phyloP scores from a whole-genome alignment of 2,797 vertebrate species.

The Percopsis omiscomaycus region DNA sequence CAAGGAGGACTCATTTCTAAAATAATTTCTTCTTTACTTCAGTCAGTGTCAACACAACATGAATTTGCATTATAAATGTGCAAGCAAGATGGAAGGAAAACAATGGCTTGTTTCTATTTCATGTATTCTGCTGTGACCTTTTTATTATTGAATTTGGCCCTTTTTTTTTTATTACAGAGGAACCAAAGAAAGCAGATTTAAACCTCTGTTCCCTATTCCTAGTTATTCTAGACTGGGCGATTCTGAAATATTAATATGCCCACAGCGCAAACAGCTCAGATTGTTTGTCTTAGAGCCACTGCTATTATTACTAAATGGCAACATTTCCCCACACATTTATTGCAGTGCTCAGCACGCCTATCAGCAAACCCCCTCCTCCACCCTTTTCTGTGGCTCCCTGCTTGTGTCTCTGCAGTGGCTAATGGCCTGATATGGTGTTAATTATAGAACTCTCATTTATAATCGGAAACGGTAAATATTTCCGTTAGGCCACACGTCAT shows the following conservation, averaged over 20 bases:
- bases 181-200: conserved; percentile 26
- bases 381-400: conserved; percentile 38
- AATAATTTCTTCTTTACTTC: neutral
- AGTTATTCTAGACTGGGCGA: conserved; percentile 42
- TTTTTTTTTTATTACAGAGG: conserved; percentile 23
- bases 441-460: conserved; percentile 68
- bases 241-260: conserved; percentile 53
- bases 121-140: neutral
- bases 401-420: conserved; percentile 44
- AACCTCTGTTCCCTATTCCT: conserved; percentile 30
- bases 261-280: conserved; percentile 30
- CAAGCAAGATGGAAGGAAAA: conserved; percentile 1
- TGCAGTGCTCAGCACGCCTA: conserved; percentile 31
- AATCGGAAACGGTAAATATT: conserved; percentile 67
- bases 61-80: neutral
- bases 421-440: conserved; percentile 61
- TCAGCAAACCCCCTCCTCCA: conserved; percentile 10
- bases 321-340: conserved; percentile 37
- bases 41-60: neutral
- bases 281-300: conserved; percentile 41
- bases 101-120: conserved; percentile 3
- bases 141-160: neutral
- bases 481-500: conserved; percentile 56
- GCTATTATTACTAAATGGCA: conserved; percentile 47
- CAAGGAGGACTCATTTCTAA: neutral